Conservation (phyloP, 2,797 vertebrate species). For the Pangasius djambal region DNA sequence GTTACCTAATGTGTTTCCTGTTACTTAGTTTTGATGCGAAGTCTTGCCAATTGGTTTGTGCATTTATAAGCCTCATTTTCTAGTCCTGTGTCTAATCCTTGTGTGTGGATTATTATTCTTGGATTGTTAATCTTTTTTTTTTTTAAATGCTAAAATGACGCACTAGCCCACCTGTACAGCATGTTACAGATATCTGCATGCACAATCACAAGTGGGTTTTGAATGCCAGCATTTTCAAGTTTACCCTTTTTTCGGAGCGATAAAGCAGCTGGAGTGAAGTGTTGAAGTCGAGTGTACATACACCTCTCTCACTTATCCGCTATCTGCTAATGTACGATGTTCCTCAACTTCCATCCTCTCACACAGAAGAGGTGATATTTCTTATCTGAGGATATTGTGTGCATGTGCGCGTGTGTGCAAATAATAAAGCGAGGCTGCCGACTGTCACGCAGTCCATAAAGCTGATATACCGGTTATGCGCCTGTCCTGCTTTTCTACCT, state of each 20-base stretch:
- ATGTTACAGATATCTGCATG: background rate
- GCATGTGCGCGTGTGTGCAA: conserved; percentile 3
- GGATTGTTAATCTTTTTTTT: background rate
- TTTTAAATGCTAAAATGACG: background rate
- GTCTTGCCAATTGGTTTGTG: background rate
- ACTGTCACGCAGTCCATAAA: conserved; percentile 25
- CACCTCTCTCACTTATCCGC: background rate
- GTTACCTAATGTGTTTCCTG: background rate
- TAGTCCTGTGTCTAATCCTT: background rate
- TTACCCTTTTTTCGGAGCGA: background rate
- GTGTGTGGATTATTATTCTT: background rate
- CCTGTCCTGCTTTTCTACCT: conserved; percentile 38
- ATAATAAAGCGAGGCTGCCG: conserved; percentile 46
- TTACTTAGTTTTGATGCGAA: background rate
- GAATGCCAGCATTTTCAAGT: background rate
- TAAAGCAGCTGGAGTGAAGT: background rate
- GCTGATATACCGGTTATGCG: conserved; percentile 35
- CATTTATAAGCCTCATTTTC: background rate
- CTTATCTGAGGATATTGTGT: conserved; percentile 33
- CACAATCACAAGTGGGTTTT: background rate
- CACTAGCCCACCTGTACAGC: background rate
- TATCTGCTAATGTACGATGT: background rate
- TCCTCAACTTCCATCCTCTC: background rate
- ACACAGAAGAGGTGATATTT: conserved; percentile 27
- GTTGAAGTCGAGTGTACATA: background rate